Conservation (phyloP, 2,113 vertebrate genomes). For the Centropus unirufus region DNA sequence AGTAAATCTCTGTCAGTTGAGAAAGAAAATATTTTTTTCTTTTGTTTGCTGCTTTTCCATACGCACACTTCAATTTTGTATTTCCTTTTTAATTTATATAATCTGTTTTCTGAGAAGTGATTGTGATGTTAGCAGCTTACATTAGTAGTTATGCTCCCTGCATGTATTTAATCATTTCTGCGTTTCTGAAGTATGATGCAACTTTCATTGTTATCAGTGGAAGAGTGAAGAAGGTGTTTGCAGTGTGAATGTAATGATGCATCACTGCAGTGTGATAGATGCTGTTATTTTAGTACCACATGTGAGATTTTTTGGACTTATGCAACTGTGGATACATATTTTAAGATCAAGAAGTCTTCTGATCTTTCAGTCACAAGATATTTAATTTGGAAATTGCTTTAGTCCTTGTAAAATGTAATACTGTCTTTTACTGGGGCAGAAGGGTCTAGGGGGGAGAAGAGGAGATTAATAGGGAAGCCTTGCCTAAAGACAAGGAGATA, state of each 20-base stretch:
- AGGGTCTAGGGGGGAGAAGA: fast-evolving
- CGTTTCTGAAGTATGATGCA: neutral
- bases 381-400: neutral
- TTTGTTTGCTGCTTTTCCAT: neutral
- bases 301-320: neutral
- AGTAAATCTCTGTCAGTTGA: neutral
- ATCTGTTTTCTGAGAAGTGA: neutral
- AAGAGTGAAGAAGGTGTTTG: neutral
- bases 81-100: neutral
- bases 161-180: conserved; percentile 3
- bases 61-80: neutral
- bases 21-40: neutral
- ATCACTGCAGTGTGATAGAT: neutral
- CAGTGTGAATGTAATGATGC: neutral
- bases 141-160: neutral
- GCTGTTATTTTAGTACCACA: neutral
- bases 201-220: neutral
- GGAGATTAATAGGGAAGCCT: neutral
- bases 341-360: neutral
- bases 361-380: neutral
- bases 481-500: neutral
- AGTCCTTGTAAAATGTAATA: neutral
- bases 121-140: neutral
- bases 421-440: neutral
- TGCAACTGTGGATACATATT: neutral